These are phyloP conservation scores for Heliothis peltigera DNA, from an alignment of 2,888 invertebrate genomes.

Conservation along the genomic window DNA sequence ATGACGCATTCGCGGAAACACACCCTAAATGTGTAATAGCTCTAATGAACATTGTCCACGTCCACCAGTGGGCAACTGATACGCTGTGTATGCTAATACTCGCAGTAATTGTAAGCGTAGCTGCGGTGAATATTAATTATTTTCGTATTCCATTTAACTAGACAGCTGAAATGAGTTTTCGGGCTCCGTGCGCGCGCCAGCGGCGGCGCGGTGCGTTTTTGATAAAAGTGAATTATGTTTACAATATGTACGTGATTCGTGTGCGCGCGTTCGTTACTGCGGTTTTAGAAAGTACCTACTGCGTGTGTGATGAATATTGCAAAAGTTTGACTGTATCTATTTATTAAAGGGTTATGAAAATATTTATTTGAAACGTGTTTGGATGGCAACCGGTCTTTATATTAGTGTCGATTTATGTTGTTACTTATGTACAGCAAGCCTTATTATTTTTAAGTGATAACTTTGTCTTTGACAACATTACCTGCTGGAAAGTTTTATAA, in stretches of 20 bases:
- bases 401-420: no score
- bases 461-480: no score
- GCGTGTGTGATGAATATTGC: not conserved
- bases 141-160: conserved; percentile 58
- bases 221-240: conserved; percentile 50
- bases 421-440: no score
- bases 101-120: conserved; percentile 29
- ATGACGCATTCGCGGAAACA: not conserved
- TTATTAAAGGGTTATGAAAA: no score
- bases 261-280: conserved; percentile 17
- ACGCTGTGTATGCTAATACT: conserved; percentile 41
- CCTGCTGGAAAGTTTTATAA: no score
- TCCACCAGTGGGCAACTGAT: conserved; percentile 17
- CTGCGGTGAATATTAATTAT: conserved; percentile 60
- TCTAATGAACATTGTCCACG: conserved; percentile 5
- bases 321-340: not conserved
- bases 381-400: no score
- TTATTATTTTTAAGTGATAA: no score
- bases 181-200: no score
- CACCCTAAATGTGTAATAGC: conserved; percentile 1
- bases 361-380: no score
- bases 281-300: not conserved
- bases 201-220: conserved; percentile 35
- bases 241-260: conserved; percentile 35
- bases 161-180: conserved; percentile 52